Percentiles rank a stretch among this genome's conserved stretches.
Conservation (phyloP, 2,888 invertebrate genomes). For the Lissonota sp. region DNA sequence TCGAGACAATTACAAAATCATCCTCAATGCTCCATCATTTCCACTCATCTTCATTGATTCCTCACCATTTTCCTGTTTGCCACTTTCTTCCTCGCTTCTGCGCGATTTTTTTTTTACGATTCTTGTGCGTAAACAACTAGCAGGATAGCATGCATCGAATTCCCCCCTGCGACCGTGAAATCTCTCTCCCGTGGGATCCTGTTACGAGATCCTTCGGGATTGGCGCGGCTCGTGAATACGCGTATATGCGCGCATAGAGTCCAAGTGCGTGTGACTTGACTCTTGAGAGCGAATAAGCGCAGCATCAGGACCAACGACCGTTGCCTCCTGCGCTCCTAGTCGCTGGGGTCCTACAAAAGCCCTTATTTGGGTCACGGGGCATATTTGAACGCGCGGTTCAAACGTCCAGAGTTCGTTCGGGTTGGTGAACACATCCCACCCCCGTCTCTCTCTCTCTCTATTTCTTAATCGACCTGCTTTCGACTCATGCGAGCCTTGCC, state of each 20-base stretch:
- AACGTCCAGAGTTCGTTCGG: slow-evolving; percentile 44
- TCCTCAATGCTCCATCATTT: neutral
- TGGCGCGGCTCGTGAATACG: slow-evolving; percentile 58
- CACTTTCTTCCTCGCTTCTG: slow-evolving; percentile 40
- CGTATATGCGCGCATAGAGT: slow-evolving; percentile 65
- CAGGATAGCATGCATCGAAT: slow-evolving; percentile 77
- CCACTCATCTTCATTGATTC: neutral
- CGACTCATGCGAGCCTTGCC: slow-evolving; percentile 76
- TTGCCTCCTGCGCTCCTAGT: slow-evolving; percentile 79
- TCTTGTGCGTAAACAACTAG: slow-evolving; percentile 82
- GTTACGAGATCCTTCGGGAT: slow-evolving; percentile 71
- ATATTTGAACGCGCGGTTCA: slow-evolving; percentile 74
- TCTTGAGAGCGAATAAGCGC: slow-evolving; percentile 62
- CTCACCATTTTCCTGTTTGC: neutral
- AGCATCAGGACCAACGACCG: slow-evolving; percentile 57
- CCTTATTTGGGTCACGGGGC: slow-evolving; percentile 83
- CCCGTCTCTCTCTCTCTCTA: neutral
- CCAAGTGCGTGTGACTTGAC: neutral
- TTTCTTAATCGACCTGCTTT: slow-evolving; percentile 69
- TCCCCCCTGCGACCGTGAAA: slow-evolving; percentile 9
- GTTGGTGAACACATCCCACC: slow-evolving; percentile 4
- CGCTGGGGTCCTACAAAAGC: slow-evolving; percentile 82
- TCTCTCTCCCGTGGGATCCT: slow-evolving; percentile 68
- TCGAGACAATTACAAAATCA: neutral
- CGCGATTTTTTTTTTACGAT: slow-evolving; percentile 75